Evolutionary conservation across 2,888 invertebrate species (phyloP).

Genomic region (Adelphocoris suturalis): DNA sequence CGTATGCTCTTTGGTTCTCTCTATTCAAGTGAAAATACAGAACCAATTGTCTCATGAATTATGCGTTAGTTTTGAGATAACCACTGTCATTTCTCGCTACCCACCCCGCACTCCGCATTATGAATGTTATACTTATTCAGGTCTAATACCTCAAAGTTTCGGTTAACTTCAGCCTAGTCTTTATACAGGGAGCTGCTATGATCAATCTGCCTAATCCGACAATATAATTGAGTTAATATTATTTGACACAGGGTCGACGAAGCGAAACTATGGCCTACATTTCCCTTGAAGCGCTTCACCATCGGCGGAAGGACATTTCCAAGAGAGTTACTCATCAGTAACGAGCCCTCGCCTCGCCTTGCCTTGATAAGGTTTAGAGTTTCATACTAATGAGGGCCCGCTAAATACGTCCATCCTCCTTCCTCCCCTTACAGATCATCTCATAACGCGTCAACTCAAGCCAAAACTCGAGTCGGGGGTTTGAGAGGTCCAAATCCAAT

Average conservation of each 20-base stretch:
- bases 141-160: too few relatives aligned
- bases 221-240: neutral
- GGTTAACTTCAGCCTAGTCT: too few relatives aligned
- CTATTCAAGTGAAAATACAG: too few relatives aligned
- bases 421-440: conserved; percentile 43
- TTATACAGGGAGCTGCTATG: too few relatives aligned
- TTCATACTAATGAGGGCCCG: conserved; percentile 68
- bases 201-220: too few relatives aligned
- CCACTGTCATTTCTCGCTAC: too few relatives aligned
- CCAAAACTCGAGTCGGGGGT: conserved; percentile 15
- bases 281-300: neutral
- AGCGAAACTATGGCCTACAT: conserved; percentile 29
- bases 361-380: conserved; percentile 70
- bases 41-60: too few relatives aligned
- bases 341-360: conserved; percentile 60
- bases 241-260: neutral
- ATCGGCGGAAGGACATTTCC: conserved; percentile 44
- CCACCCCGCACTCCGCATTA: too few relatives aligned
- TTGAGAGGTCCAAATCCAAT: conserved; percentile 7
- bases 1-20: too few relatives aligned
- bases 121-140: too few relatives aligned
- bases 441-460: conserved; percentile 51
- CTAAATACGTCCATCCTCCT: conserved; percentile 46
- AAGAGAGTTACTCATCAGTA: conserved; percentile 54
- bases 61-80: too few relatives aligned